Evolutionary conservation across 2,888 invertebrate genomes (phyloP).

Genomic region (Eupithecia inturbata): DNA sequence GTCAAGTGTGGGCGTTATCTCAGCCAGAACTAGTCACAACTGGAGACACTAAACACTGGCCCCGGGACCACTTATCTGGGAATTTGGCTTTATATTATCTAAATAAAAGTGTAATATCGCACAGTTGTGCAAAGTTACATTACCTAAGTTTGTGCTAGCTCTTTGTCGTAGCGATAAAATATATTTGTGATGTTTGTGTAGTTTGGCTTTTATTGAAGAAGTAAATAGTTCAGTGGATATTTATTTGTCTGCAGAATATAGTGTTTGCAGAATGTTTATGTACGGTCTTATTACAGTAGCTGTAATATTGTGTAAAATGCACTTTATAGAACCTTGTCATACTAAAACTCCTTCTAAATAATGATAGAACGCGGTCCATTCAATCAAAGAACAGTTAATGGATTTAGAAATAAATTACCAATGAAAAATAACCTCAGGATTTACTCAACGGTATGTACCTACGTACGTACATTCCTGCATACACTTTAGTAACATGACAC

Average conservation of each 20-base stretch:
- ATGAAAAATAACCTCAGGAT: not conserved
- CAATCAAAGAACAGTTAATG: not conserved
- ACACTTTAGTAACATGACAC: not conserved
- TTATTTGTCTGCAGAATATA: not conserved
- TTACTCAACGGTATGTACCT: not conserved
- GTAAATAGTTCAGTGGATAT: conserved; percentile 4
- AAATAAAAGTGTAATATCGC: conserved; percentile 22
- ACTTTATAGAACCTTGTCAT: not conserved
- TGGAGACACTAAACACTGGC: conserved; percentile 24
- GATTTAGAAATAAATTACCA: not conserved
- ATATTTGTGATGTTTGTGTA: not conserved
- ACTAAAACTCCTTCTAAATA: not conserved
- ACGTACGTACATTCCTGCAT: not conserved
- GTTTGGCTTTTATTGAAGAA: conserved; percentile 1
- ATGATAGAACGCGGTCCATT: not conserved
- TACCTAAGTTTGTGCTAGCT: not conserved
- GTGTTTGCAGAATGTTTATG: not conserved
- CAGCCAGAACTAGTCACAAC: conserved; percentile 19
- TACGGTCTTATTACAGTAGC: not conserved
- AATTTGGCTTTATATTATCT: conserved; percentile 28
- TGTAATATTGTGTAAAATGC: not conserved
- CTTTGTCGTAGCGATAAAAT: conserved; percentile 6
- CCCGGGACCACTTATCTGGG: conserved; percentile 17
- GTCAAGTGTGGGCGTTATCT: conserved; percentile 28
- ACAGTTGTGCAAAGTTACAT: conserved; percentile 13